phyloP scores from a whole-genome alignment of 2,888 invertebrate genomes.

The Cylindroiulus punctatus region DNA sequence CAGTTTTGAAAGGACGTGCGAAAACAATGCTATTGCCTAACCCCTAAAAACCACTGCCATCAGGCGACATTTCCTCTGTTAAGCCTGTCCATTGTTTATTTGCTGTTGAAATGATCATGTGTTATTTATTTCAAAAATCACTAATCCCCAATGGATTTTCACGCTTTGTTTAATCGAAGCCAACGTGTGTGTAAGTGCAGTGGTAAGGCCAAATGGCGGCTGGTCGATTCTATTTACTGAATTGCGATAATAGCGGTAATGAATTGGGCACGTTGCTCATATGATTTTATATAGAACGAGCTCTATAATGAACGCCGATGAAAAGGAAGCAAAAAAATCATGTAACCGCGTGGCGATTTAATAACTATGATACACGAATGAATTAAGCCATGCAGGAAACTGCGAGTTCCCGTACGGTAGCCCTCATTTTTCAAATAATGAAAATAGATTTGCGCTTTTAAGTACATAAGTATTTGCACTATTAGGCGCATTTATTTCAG shows the following conservation, averaged over 20 bases:
- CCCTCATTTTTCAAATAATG: constrained; percentile 8
- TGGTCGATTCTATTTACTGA: neutral
- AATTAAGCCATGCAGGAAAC: neutral
- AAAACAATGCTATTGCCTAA: neutral
- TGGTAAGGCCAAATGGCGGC: constrained; percentile 7
- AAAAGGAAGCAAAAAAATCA: neutral
- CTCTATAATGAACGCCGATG: neutral
- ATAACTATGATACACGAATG: neutral
- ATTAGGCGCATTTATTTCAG: neutral
- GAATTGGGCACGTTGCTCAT: constrained; percentile 5
- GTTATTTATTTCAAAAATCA: neutral
- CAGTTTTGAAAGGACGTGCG: neutral
- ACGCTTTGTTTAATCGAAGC: neutral
- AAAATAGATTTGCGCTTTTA: neutral
- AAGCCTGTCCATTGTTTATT: neutral
- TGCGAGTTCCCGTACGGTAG: neutral
- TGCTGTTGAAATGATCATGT: neutral
- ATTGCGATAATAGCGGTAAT: neutral
- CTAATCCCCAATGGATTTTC: neutral
- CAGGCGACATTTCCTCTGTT: neutral
- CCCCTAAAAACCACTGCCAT: neutral
- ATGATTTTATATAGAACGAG: neutral
- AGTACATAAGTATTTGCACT: constrained; percentile 9
- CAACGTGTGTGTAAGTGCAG: neutral
- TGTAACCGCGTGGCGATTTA: neutral